Conservation (phyloP, 1,140 invertebrate species). For the Phymorhynchus buccinoides region DNA sequence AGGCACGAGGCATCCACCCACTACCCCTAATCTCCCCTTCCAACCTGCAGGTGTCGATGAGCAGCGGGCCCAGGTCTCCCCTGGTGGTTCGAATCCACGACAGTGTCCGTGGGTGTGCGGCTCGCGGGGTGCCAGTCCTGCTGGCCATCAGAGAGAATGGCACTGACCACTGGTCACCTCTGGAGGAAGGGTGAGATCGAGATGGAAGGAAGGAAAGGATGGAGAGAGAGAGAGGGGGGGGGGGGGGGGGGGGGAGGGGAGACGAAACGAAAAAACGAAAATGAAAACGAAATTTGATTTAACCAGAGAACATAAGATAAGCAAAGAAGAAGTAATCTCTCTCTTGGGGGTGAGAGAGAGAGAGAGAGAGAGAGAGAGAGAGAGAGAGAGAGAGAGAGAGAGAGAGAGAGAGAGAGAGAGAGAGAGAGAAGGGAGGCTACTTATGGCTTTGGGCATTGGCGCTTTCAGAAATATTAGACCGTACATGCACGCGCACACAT, state of each 20-base stretch:
- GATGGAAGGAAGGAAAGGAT: not conserved
- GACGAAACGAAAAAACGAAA: no score
- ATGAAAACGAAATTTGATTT: not conserved
- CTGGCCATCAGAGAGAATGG: not conserved
- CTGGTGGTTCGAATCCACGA: constrained; percentile 20
- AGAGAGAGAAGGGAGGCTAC: not conserved
- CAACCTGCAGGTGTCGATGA: no score
- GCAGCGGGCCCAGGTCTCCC: not conserved
- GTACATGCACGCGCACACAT: not conserved
- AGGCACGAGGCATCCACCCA: no score
- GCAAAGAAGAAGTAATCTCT: no score
- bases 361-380: not conserved
- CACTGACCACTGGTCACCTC: not conserved
- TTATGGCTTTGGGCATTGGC: not conserved
- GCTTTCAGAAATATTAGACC: not conserved
- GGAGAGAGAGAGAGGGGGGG: not conserved
- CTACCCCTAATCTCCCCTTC: no score
- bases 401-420: not conserved
- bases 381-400: not conserved
- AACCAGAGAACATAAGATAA: not conserved
- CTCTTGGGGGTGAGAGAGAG: constrained; percentile 1
- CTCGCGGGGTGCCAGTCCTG: not conserved
- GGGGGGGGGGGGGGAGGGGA: not conserved
- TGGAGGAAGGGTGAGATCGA: constrained; percentile 11
- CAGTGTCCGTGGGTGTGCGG: constrained; percentile 14